Evolutionary conservation across 2,888 invertebrate genomes (phyloP).

Genomic region (Polydesmus complanatus): DNA sequence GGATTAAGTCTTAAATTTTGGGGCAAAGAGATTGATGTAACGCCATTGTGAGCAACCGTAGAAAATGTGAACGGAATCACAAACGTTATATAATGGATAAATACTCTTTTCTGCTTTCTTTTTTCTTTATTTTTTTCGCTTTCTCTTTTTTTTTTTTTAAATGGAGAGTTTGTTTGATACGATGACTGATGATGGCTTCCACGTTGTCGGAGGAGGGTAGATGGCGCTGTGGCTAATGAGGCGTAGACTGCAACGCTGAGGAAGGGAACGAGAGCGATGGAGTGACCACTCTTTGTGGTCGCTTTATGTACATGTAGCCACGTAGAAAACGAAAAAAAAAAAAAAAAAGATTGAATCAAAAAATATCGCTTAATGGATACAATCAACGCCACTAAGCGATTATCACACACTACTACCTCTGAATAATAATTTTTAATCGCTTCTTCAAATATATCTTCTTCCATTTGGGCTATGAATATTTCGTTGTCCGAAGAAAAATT

Average conservation of each 20-base stretch:
- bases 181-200: not conserved
- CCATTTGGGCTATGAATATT: no score
- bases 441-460: no score
- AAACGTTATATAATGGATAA: not conserved
- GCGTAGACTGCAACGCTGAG: not conserved
- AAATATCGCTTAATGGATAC: not conserved
- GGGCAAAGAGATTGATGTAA: not conserved
- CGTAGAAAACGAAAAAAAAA: not conserved
- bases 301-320: not conserved
- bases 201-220: not conserved
- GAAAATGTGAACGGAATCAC: not conserved
- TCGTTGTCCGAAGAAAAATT: no score
- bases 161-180: not conserved
- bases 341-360: not conserved
- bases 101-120: no score
- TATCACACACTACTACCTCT: no score
- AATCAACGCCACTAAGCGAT: not conserved
- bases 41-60: not conserved
- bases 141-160: not conserved
- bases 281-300: not conserved
- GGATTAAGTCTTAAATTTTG: no score
- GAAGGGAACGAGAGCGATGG: no score
- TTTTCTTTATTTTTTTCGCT: no score
- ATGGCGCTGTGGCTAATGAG: not conserved
- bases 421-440: no score